Evolutionary conservation across 2,888 invertebrate genomes (phyloP), one percentile per base, ranked within the genome.

Genomic region (Synanthedon formicaeformis): DNA sequence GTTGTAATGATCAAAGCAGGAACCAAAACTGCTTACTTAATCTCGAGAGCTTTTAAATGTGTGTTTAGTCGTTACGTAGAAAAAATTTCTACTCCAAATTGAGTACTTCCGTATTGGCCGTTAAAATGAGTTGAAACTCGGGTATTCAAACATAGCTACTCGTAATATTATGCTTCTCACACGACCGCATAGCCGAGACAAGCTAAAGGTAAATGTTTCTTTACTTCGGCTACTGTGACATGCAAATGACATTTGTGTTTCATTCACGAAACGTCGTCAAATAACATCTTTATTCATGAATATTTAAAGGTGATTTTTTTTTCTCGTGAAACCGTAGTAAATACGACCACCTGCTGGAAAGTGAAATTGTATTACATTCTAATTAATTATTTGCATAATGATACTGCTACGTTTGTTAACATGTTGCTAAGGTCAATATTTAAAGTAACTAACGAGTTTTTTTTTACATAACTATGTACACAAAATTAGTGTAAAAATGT

Each of bases 221-320:
- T 60, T 56, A 56, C 56, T 60, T 59, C 55, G 16, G 56, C 59
- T 57, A 54, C 59, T 52, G 41, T 52, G 58, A 53, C 55, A 66
- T 68, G 62, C 61, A 62, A 67, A 65, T 62, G 51, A 52, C 51
- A 53, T 58, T 59, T 63, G 57, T 66, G 45, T 63, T 55, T 60
- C 60, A 65, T 69, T 70, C 63, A 65, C 59, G 57, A 56, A 52
- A 56, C 56, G 57, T 60, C 55, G 54, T 61, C 60, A 64, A 59
- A 63, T 56, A 61, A 50, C 58, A 13, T 45, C 60, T 59, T 59
- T 65, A 68, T 68, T 67, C 65, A 70, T 65, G 65, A 69, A 67
- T 63, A 67, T 64, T 58, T 56, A 45, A 45, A 11, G n/a, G 45
- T 8, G 45, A 45, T 45, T 45, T 45, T 34, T 45, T 27, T 45